Evolutionary conservation across 2,113 vertebrate genomes (phyloP).

Genomic region (Climacteris rufus): DNA sequence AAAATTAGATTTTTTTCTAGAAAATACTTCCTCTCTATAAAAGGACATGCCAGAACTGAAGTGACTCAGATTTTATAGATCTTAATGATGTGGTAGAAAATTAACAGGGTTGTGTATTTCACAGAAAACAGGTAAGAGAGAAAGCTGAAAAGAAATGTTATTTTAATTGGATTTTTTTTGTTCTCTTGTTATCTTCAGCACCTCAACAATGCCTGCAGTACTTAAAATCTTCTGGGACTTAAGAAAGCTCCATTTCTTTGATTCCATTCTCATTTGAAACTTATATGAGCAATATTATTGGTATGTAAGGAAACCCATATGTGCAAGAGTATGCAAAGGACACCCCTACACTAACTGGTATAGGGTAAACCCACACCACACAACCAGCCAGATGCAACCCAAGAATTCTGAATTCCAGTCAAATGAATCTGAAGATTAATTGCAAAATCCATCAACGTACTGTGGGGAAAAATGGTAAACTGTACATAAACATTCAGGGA

Average conservation of each 20-base stretch:
- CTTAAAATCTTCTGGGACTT: slow-evolving; percentile 15
- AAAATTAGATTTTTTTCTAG: background rate
- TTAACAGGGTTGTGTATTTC: slow-evolving; percentile 3
- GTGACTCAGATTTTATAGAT: background rate
- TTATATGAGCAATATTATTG: background rate
- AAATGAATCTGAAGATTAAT: slow-evolving; percentile 51
- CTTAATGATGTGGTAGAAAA: background rate
- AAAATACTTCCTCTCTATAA: background rate
- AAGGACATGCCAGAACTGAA: background rate
- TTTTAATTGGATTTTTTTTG: slow-evolving; percentile 68
- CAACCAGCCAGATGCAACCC: background rate
- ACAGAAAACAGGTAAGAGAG: slow-evolving; percentile 17
- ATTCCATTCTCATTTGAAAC: slow-evolving; percentile 62
- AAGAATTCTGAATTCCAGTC: slow-evolving; percentile 32
- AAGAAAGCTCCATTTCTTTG: slow-evolving; percentile 26
- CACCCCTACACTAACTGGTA: background rate
- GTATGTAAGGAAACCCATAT: background rate
- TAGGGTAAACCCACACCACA: background rate
- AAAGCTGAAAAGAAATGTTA: slow-evolving; percentile 25
- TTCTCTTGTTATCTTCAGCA: slow-evolving; percentile 51
- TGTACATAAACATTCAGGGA: background rate
- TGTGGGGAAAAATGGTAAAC: background rate
- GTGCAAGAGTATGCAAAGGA: background rate
- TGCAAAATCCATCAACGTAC: slow-evolving; percentile 41
- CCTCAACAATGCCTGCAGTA: slow-evolving; percentile 25